Conservation (phyloP, 2,797 vertebrate genomes). For the Spatula clypeata region DNA sequence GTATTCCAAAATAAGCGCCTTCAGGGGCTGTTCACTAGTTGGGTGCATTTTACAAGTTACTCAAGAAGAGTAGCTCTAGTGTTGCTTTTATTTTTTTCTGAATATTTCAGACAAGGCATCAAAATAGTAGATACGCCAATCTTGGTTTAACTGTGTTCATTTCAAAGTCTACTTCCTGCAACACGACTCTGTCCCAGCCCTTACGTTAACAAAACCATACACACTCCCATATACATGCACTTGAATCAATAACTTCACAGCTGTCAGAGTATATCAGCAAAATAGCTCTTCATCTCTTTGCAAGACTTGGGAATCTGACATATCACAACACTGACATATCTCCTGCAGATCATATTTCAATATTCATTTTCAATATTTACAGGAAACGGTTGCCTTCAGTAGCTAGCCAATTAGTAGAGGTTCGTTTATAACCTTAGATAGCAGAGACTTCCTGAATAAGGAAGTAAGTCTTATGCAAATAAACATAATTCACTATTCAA, state of each 20-base stretch:
- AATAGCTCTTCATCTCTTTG: neutral
- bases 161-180: neutral
- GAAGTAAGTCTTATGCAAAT: slow-evolving; percentile 63
- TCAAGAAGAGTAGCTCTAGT: neutral
- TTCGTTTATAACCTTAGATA: slow-evolving; percentile 63
- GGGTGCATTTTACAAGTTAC: neutral
- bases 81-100: neutral
- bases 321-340: neutral
- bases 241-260: neutral
- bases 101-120: neutral
- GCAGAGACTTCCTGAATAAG: slow-evolving; percentile 59
- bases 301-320: slow-evolving; percentile 14
- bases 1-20: neutral
- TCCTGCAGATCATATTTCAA: neutral
- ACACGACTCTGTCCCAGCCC: neutral
- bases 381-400: slow-evolving; percentile 50
- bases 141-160: neutral
- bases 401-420: slow-evolving; percentile 36
- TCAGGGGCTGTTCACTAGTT: neutral
- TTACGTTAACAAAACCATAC: neutral
- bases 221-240: neutral
- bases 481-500: slow-evolving; percentile 64
- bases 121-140: neutral
- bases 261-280: slow-evolving; percentile 8
- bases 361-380: slow-evolving; percentile 24